Percentiles rank a stretch among this genome's conserved stretches.
These are phyloP conservation scores for Petrolisthes cinctipes DNA, from an alignment of 2,888 invertebrate genomes.

Conservation along the genomic window DNA sequence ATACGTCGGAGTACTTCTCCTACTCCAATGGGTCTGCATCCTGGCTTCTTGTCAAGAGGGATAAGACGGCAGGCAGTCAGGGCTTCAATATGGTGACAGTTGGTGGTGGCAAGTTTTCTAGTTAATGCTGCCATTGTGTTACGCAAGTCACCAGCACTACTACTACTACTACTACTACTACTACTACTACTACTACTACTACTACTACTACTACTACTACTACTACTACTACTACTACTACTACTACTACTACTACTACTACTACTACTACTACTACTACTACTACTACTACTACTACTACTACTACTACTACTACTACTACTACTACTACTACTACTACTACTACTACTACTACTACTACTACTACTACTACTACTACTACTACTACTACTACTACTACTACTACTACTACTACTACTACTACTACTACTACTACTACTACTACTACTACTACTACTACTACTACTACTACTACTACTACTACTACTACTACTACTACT, in stretches of 20 bases:
- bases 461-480: not conserved
- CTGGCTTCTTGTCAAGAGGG: no score
- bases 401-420: not conserved
- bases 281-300: not conserved
- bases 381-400: not conserved
- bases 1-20: no score
- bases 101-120: no score
- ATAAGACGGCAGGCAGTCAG: no score
- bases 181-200: no score
- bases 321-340: not conserved
- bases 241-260: not conserved
- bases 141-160: no score
- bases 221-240: conserved; percentile 14
- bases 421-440: not conserved
- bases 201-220: no score
- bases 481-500: not conserved
- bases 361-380: not conserved
- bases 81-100: no score
- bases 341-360: not conserved
- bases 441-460: not conserved
- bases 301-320: not conserved
- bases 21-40: no score
- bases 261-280: not conserved
- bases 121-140: no score
- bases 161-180: conserved; percentile 9